These are phyloP conservation scores for Furcula furcula DNA, from an alignment of 2,888 invertebrate species.

Conservation along the genomic window DNA sequence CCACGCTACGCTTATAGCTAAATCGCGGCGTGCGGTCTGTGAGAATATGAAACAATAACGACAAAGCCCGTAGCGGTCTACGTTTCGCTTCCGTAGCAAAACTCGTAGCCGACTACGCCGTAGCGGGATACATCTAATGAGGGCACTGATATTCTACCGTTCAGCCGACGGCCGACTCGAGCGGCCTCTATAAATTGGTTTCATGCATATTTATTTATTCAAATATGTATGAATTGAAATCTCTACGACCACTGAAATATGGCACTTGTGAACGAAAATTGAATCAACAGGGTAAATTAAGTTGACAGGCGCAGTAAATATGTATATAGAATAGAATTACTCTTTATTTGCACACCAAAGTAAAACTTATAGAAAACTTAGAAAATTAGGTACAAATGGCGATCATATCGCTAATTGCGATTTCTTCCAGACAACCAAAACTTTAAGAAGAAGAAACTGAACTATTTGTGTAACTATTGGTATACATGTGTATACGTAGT, in stretches of 20 bases:
- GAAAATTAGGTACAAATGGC: too few species aligned
- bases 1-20: neutral
- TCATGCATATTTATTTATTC: conserved; percentile 82
- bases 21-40: conserved; percentile 4
- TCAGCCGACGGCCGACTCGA: conserved; percentile 47
- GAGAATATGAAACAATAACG: conserved; percentile 39
- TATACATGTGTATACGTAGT: too few species aligned
- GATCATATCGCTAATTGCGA: too few species aligned
- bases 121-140: conserved; percentile 66
- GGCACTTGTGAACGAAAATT: conserved; percentile 66
- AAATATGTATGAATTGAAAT: conserved; percentile 81
- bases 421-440: too few species aligned
- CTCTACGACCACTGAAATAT: conserved; percentile 75
- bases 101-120: conserved; percentile 53
- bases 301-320: conserved; percentile 46
- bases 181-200: conserved; percentile 78
- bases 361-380: too few species aligned
- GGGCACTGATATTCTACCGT: conserved; percentile 67
- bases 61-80: conserved; percentile 45
- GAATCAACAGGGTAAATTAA: conserved; percentile 71
- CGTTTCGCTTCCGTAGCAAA: conserved; percentile 54
- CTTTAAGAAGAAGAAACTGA: too few species aligned
- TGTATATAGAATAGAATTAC: too few species aligned
- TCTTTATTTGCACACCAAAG: too few species aligned
- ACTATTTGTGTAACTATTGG: too few species aligned